Evolutionary conservation across 1,140 invertebrate species (phyloP).

Genomic region (Musca vetustissima): DNA sequence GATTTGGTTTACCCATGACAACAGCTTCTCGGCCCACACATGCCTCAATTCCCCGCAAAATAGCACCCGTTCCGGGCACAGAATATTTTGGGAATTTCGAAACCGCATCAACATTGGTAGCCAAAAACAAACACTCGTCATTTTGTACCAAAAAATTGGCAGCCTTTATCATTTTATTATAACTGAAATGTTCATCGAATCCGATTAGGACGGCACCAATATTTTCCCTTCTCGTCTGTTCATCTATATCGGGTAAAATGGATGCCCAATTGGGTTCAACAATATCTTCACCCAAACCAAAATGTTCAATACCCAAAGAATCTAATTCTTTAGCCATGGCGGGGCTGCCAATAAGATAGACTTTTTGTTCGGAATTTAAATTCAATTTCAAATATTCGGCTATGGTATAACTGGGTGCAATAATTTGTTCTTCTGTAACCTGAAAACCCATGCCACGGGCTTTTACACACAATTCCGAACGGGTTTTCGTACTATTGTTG

Average conservation of each 20-base stretch:
- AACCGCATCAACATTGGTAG: constrained; percentile 87
- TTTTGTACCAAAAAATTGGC: constrained; percentile 72
- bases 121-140: constrained; percentile 78
- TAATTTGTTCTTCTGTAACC: constrained; percentile 72
- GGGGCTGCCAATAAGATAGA: constrained; percentile 81
- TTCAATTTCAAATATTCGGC: constrained; percentile 77
- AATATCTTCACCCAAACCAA: constrained; percentile 65
- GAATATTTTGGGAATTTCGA: constrained; percentile 42
- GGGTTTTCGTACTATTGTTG: constrained; percentile 91
- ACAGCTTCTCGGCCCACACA: constrained; percentile 76
- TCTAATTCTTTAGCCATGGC: constrained; percentile 81
- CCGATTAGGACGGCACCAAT: constrained; percentile 90
- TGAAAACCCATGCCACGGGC: constrained; percentile 74
- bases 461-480: constrained; percentile 78
- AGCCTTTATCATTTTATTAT: constrained; percentile 87
- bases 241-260: constrained; percentile 49
- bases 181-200: constrained; percentile 90
- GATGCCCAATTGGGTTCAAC: constrained; percentile 10
- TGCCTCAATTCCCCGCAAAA: constrained; percentile 80
- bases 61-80: constrained; percentile 75
- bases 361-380: constrained; percentile 66
- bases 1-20: constrained; percentile 80
- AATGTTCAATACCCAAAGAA: constrained; percentile 72
- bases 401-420: constrained; percentile 80
- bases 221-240: constrained; percentile 63